Conservation (phyloP, 2,113 vertebrate genomes). For the Nyctereutes procyonoides region DNA sequence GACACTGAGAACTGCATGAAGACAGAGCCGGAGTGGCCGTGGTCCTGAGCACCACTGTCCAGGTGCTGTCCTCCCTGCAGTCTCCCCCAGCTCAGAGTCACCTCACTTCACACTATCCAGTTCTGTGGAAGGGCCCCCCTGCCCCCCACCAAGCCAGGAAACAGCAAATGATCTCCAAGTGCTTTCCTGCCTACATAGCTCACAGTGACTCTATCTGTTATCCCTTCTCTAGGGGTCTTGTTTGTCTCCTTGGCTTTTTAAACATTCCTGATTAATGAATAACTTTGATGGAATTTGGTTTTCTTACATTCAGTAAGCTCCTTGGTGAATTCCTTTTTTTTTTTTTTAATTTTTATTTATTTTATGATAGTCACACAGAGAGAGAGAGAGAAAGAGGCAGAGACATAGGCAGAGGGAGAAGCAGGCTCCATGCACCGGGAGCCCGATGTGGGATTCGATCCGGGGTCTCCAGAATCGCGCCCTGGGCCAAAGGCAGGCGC, state of each 20-base stretch:
- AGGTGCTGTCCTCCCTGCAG: not conserved
- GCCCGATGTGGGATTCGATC: too few relatives aligned
- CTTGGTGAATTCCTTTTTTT: not conserved
- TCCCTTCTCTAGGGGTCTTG: not conserved
- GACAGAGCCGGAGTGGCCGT: fast-evolving
- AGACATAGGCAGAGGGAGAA: too few relatives aligned
- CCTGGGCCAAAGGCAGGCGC: too few relatives aligned
- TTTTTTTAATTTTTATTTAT: too few relatives aligned
- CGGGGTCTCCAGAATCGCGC: too few relatives aligned
- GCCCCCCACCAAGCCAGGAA: not conserved
- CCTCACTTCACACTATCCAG: not conserved
- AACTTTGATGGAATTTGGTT: not conserved
- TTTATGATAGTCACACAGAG: too few relatives aligned
- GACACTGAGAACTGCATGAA: not conserved
- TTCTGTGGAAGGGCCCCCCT: not conserved
- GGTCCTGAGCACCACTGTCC: not conserved
- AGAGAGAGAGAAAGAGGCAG: too few relatives aligned
- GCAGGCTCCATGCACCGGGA: too few relatives aligned
- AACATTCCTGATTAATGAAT: not conserved
- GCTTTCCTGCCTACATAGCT: not conserved
- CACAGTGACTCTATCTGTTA: not conserved
- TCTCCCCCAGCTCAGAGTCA: not conserved
- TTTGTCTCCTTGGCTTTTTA: not conserved
- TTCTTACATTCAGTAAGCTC: not conserved
- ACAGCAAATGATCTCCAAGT: not conserved